Conservation (phyloP, 2,797 vertebrate species). For the Australoheros facetus region DNA sequence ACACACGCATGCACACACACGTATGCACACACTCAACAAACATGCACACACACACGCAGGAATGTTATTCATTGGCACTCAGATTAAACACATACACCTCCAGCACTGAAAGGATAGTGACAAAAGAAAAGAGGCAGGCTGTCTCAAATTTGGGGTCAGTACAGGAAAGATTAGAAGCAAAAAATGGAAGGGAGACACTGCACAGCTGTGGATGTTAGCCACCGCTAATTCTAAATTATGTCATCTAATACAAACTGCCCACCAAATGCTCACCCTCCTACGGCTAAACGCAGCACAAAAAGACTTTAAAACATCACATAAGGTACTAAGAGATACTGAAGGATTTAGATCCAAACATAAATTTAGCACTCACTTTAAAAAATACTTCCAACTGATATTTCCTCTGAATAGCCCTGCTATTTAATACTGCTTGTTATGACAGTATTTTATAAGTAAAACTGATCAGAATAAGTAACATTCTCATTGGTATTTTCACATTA, state of each 20-base stretch:
- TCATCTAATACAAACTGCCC: constrained; percentile 25
- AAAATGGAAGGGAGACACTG: neutral
- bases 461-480: neutral
- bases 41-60: constrained; percentile 24
- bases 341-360: neutral
- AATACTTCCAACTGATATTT: neutral
- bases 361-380: constrained; percentile 6
- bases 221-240: constrained; percentile 41
- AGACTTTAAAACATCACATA: constrained; percentile 2
- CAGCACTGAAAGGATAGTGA: constrained; percentile 43
- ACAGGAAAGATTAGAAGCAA: constrained; percentile 54
- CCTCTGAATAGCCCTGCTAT: neutral
- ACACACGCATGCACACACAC: constrained; percentile 26
- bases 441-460: neutral
- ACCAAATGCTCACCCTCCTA: constrained; percentile 19
- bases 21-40: constrained; percentile 39
- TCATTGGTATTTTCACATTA: neutral
- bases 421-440: neutral
- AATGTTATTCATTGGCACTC: constrained; percentile 62
- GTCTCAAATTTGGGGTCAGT: constrained; percentile 57
- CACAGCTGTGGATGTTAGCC: constrained; percentile 62
- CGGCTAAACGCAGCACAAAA: neutral
- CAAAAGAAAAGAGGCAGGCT: constrained; percentile 10
- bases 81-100: constrained; percentile 70
- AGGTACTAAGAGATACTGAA: neutral